A percentile compares a stretch with the other conserved stretches of the same genome.
Evolutionary conservation across 1,140 invertebrate genomes (phyloP).

Genomic region (Diabrotica virgifera): DNA sequence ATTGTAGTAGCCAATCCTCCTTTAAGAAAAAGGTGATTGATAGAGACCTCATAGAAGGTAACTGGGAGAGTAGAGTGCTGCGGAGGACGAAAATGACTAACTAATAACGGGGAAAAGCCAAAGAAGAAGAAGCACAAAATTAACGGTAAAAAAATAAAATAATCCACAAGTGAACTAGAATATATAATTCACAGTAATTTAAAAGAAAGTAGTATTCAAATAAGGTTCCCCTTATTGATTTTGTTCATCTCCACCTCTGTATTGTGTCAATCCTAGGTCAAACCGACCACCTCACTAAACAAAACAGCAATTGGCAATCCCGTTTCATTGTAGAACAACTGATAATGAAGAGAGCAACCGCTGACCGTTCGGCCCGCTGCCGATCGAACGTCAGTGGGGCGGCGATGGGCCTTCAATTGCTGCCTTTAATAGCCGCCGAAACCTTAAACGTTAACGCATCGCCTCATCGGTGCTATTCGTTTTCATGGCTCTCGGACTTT

Average conservation of each 20-base stretch:
- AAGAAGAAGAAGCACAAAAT: no score
- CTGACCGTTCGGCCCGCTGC: conserved; percentile 4
- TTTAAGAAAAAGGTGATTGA: no score
- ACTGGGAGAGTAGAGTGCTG: no score
- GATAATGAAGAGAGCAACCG: conserved; percentile 28
- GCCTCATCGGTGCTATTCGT: conserved; percentile 13
- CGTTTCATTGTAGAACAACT: conserved; percentile 29
- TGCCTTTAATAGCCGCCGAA: conserved; percentile 11
- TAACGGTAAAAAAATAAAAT: not conserved
- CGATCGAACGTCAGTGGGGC: conserved; percentile 16
- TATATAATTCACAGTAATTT: not conserved
- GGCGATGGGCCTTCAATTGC: conserved; percentile 15
- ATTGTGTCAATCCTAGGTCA: not conserved
- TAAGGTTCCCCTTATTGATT: not conserved
- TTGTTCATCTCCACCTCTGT: not conserved
- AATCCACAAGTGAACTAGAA: not conserved
- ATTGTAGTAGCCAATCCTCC: no score
- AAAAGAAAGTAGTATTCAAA: not conserved
- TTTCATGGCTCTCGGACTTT: conserved; percentile 13
- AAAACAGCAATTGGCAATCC: conserved; percentile 23
- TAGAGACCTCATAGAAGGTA: no score
- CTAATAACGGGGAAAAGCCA: no score
- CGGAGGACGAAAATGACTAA: no score
- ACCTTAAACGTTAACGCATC: conserved; percentile 18
- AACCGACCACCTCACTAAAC: not conserved